Conservation (phyloP, 2,888 invertebrate species). For the Aspidiotus rigidus region DNA sequence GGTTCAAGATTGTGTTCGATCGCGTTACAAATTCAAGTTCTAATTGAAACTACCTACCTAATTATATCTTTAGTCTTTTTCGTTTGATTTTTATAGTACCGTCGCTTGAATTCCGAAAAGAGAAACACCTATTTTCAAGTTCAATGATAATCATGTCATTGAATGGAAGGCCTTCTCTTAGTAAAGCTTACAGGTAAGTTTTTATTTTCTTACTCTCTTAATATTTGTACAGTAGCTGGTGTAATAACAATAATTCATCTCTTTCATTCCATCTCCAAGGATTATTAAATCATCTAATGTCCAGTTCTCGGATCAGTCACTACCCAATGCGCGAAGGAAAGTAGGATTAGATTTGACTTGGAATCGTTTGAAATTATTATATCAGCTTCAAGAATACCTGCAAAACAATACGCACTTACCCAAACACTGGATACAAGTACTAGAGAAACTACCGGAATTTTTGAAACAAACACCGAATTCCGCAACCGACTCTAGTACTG, state of each 20-base stretch:
- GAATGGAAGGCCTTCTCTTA: conserved; percentile 16
- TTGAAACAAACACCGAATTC: no score
- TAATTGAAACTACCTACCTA: no score
- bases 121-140: not conserved
- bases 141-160: conserved; percentile 13
- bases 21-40: no score
- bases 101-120: no score
- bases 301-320: conserved; percentile 19
- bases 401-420: not conserved
- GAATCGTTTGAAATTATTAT: conserved; percentile 18
- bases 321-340: conserved; percentile 16
- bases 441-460: conserved; percentile 17
- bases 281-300: conserved; percentile 13
- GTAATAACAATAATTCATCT: not conserved
- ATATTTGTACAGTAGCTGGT: not conserved
- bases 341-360: conserved; percentile 14
- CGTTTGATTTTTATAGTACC: no score
- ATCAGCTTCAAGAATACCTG: conserved; percentile 28
- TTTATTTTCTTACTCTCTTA: not conserved
- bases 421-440: conserved; percentile 18
- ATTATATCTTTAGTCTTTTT: no score
- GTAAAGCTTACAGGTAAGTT: conserved; percentile 17
- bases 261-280: not conserved
- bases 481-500: not conserved
- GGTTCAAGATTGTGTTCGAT: no score